Evolutionary conservation across 2,797 vertebrate species (phyloP), one percentile per base, ranked within the genome.

Genomic region (Bucorvus abyssinicus): DNA sequence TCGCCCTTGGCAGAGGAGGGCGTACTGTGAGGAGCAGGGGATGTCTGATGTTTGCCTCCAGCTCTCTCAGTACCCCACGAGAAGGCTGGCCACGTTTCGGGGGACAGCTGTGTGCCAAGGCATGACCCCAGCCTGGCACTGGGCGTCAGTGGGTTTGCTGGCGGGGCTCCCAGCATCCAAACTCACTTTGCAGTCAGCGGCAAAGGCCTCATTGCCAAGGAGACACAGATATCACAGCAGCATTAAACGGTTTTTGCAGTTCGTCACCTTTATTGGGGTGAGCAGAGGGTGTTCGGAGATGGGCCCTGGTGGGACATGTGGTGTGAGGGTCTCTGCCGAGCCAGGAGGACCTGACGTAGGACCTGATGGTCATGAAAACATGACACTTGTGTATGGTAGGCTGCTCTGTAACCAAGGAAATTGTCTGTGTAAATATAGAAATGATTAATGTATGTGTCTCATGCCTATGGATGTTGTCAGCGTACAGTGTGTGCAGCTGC

Each of bases 391-490:
- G 3, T 89, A 22, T 82, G 0, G 2, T 81, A 84, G 63, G 94
- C 93, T 96, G 95, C 94, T 88, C 50, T 69, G 44, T 85, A 85
- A 84, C 65, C 47, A 61, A 50, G 81, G 80, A 78, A 59, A 60
- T 29, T 10, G 13, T 92, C 42, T 61, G 56, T 95, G 78, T 93
- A 70, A 73, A 76, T 90, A 82, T 32, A 57, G 69, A 71, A 78
- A 23, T 82, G 74, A 36, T 87, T 64, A 26, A 63, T 11, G 87
- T 96, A 63, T 6, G 1, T 82, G 91, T 97, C 53, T 52, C 0
- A 79, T 95, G 97, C 94, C 94, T 85, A 9, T 93, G 76, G 89
- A 17, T 87, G 15, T 90, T 59, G 63, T 80, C 60, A 34, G 60
- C 0, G 24, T 67, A 67, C 61, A 67, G 60, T 4, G 4, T n/a